A percentile compares a stretch with the other conserved stretches of the same genome.
Conservation (phyloP, 2,113 vertebrate species). For the Proterorhinus semilunaris region DNA sequence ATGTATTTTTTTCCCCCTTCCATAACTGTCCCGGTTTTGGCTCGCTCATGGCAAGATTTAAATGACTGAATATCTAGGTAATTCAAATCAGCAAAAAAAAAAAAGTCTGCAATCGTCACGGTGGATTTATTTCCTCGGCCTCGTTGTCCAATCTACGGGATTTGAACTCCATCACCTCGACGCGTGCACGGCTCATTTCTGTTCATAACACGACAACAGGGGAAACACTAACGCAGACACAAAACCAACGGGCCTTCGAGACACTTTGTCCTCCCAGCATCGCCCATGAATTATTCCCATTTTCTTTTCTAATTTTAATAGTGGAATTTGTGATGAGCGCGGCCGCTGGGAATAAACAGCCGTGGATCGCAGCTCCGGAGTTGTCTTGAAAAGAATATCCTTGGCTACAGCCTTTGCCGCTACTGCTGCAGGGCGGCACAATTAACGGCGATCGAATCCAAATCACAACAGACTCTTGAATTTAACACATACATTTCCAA, state of each 20-base stretch:
- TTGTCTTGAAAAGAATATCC: too few relatives aligned
- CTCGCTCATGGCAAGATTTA: slow-evolving; percentile 32
- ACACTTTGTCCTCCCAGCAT: slow-evolving; percentile 2
- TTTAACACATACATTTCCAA: too few relatives aligned
- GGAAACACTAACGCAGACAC: not conserved
- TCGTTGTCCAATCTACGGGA: not conserved
- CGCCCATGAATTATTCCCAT: not conserved
- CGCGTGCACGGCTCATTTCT: slow-evolving; percentile 7
- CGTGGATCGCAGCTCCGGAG: not conserved
- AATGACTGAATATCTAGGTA: slow-evolving; percentile 36
- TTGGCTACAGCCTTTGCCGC: not conserved
- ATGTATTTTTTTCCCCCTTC: slow-evolving; percentile 5
- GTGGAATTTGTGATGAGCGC: slow-evolving; percentile 9
- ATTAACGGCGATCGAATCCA: too few relatives aligned
- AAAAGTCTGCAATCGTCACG: not conserved
- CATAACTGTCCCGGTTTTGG: slow-evolving; percentile 1
- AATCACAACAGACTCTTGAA: too few relatives aligned
- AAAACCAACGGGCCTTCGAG: not conserved
- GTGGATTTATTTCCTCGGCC: slow-evolving; percentile 9
- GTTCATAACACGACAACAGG: not conserved
- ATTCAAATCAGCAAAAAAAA: slow-evolving; percentile 13
- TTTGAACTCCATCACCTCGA: not conserved
- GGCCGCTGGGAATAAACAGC: slow-evolving; percentile 7
- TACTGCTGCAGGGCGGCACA: too few relatives aligned
- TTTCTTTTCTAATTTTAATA: not conserved